Evolutionary conservation across 1,140 invertebrate species (phyloP), one percentile per base, ranked within the genome.

Genomic region (Bombus fervidus): DNA sequence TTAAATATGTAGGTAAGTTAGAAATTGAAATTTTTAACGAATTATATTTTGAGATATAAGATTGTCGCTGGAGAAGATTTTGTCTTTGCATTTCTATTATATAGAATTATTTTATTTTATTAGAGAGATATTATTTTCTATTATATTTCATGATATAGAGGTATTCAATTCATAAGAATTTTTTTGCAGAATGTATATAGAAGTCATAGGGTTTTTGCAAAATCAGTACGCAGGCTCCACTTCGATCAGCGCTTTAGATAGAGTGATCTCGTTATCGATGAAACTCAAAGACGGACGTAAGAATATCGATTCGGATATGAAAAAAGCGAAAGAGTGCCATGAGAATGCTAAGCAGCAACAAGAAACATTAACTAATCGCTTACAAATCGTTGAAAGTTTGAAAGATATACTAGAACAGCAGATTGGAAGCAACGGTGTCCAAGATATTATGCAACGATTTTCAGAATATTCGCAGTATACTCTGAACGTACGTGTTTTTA

Each of bases 381-480:
- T 94, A 59, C 87, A 92, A 80, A 93, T 94, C 39, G 93, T 94
- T 3, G 93, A 94, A 53, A 91, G 91, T 68, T 79, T 94, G 15
- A 94, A 94, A 78, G 93, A 93, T 72, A 94, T 94, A 53, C 74
- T 94, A 9, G 93, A 94, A 59, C 88, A 94, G 59, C 92, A 94
- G 75, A 94, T 94, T 34, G 94, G 94, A 4, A 90, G 83, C 47
- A 78, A 85, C 0, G 87, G 90, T 5, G 89, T 94, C 0, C 88
- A 94, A 34, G 90, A 90, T 31, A 86, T 94, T 12, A 88, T 94
- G 80, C 89, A 92, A 57, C 91, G 80, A 41, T 94, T 94, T 77
- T 93, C 93, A 0, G 92, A 90, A 81, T 89, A 91, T 73, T 93
- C 92, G 12, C 93, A 93, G n/a, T 89, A 88, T 41, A 88, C 83